A percentile compares a stretch with the other conserved stretches of the same genome.
These are phyloP conservation scores for Gibbula magus DNA, from an alignment of 2,888 invertebrate genomes.

Conservation along the genomic window DNA sequence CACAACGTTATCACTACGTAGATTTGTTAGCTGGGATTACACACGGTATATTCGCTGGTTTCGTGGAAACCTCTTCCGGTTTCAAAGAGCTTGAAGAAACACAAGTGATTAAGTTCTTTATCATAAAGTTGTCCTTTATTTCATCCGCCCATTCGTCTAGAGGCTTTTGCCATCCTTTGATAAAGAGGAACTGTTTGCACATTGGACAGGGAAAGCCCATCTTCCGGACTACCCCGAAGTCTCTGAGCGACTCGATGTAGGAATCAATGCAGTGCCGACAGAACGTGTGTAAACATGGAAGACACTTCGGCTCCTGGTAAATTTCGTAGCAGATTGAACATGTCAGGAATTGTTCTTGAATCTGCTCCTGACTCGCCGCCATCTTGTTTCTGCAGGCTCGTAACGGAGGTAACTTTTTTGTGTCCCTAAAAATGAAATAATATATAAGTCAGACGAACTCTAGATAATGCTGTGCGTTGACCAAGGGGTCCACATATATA, in stretches of 20 bases:
- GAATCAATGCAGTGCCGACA: background rate
- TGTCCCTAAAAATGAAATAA: too few relatives aligned
- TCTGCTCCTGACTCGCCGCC: background rate
- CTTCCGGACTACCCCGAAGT: background rate
- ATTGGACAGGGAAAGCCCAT: background rate
- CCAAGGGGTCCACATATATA: too few relatives aligned
- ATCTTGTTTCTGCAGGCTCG: too few relatives aligned
- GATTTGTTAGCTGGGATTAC: too few relatives aligned
- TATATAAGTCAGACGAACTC: too few relatives aligned
- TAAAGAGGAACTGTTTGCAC: background rate
- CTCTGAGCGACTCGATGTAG: background rate
- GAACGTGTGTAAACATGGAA: slow-evolving; percentile 1
- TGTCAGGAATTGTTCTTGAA: background rate
- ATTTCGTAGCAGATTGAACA: background rate
- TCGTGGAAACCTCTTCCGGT: too few relatives aligned
- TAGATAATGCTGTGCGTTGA: too few relatives aligned
- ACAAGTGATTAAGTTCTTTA: background rate
- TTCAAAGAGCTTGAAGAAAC: background rate
- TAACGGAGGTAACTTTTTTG: too few relatives aligned
- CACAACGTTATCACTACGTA: too few relatives aligned
- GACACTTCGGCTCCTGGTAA: background rate
- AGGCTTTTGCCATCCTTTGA: background rate
- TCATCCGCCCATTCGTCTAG: background rate
- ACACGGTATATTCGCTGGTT: too few relatives aligned
- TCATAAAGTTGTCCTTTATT: background rate